phyloP scores from a whole-genome alignment of 2,113 vertebrate genomes.

The Epinephelus cyanopodus region DNA sequence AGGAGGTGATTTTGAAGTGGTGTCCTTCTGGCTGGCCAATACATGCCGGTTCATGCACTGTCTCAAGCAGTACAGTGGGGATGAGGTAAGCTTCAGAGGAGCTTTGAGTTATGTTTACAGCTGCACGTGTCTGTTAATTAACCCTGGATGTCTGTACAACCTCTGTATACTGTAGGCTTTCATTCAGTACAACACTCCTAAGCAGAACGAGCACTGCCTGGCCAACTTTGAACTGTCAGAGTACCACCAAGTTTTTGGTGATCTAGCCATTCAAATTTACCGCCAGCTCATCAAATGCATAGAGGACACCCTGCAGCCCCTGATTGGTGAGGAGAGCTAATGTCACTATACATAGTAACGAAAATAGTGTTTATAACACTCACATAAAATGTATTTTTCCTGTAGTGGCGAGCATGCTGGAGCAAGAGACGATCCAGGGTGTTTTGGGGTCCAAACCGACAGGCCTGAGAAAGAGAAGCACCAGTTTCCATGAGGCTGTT shows the following conservation, averaged over 20 bases:
- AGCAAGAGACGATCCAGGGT: constrained; percentile 93
- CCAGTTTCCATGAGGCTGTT: constrained; percentile 88
- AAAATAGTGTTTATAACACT: neutral
- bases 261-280: constrained; percentile 96
- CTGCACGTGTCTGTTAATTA: neutral
- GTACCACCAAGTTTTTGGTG: constrained; percentile 94
- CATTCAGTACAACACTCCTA: constrained; percentile 90
- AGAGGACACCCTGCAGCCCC: constrained; percentile 91
- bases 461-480: constrained; percentile 92
- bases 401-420: constrained; percentile 95
- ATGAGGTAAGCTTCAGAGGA: constrained; percentile 86
- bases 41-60: constrained; percentile 94
- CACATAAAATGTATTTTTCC: neutral
- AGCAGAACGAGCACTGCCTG: constrained; percentile 96
- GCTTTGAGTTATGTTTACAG: neutral
- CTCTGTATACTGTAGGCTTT: constrained; percentile 74
- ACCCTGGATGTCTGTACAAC: neutral
- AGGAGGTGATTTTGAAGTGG: constrained; percentile 92
- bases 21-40: constrained; percentile 98
- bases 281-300: constrained; percentile 93
- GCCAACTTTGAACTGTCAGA: constrained; percentile 96
- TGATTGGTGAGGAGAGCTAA: constrained; percentile 88
- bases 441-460: constrained; percentile 95
- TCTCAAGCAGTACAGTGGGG: constrained; percentile 97
- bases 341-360: neutral